Base-by-base conservation (phyloP, 2,797 vertebrate species). In the Anomalospiza imberbis region DNA sequence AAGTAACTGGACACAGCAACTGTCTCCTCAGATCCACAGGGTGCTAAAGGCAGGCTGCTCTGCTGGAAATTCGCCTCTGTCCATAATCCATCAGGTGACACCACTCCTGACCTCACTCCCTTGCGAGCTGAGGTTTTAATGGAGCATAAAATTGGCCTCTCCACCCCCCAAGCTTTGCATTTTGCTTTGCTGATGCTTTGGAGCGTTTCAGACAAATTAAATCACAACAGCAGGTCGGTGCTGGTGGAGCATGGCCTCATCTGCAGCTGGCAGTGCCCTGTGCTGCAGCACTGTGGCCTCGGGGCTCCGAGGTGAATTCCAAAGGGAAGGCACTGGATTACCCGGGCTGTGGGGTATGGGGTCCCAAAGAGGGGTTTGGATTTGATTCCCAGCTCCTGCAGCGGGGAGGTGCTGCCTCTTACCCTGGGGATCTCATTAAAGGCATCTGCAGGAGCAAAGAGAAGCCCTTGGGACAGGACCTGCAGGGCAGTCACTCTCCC, bases 101-200 rank as follows among this genome's bases (percentile, higher is more conserved):
- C 68, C 28, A 0, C 70, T 89, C 65, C 91, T 84, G 91, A 94
- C 89, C 90, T 47, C 16, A 3, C 67, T 93, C 75, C 7, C 0
- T 72, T 61, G 62, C 12, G 38, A 91, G 10, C 75, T 47, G 71
- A 63, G 95, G 22, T 77, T 82, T 94, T 93, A 95, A 94, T 85
- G 94, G 91, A 96, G 88, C 94, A 80, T 90, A 89, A 96, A 95
- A 96, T 95, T 58, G 93, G 94, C 86, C 82, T 78, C 76, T 75
- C 70, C 61, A 32, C 58, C 40, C 53, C 60, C 38, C 12, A 24
- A 91, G 89, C 91, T 81, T 58, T 60, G 58, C 48, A 18, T 86
- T 75, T 78, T 1, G 7, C 83, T 81, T 84, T 51, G 79, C 74
- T 34, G 81, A 16, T 29, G 91, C 81, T 91, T 61, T 44, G 34